phyloP scores from a whole-genome alignment of 2,888 invertebrate genomes.

The Chorisops tibialis region DNA sequence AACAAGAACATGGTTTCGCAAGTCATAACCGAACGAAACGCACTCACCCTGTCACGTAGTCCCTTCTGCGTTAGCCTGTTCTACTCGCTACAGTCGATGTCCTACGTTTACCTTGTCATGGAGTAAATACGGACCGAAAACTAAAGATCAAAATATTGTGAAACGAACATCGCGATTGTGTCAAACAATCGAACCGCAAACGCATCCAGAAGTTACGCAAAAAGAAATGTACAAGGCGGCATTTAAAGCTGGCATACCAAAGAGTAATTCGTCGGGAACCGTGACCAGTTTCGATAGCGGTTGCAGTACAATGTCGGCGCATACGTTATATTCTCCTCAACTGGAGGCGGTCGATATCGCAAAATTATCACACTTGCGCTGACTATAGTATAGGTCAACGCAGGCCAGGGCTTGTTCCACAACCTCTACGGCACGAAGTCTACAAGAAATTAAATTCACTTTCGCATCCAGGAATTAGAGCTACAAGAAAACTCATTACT shows the following conservation, averaged over 20 bases:
- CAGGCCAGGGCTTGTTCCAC: too few relatives aligned
- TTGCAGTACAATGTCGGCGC: slow-evolving; percentile 40
- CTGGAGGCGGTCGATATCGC: too few relatives aligned
- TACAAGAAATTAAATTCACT: too few relatives aligned
- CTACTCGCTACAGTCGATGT: slow-evolving; percentile 85
- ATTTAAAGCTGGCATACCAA: slow-evolving; percentile 72
- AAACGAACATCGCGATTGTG: slow-evolving; percentile 46
- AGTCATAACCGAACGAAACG: slow-evolving; percentile 90
- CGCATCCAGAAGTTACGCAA: slow-evolving; percentile 49
- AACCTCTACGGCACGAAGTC: too few relatives aligned
- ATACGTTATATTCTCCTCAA: too few relatives aligned
- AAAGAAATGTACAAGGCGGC: slow-evolving; percentile 65
- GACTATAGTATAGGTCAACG: too few relatives aligned
- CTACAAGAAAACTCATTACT: too few relatives aligned
- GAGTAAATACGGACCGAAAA: too few relatives aligned
- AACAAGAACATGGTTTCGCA: slow-evolving; percentile 92
- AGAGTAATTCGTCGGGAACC: slow-evolving; percentile 52
- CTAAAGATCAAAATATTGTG: too few relatives aligned
- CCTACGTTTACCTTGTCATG: slow-evolving; percentile 90
- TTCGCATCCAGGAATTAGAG: too few relatives aligned
- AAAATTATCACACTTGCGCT: too few relatives aligned
- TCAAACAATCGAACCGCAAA: slow-evolving; percentile 47
- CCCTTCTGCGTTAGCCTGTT: slow-evolving; percentile 92
- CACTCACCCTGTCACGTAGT: slow-evolving; percentile 81
- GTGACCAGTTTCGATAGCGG: slow-evolving; percentile 42